Conservation (phyloP, 2,113 vertebrate genomes). For the Tachycineta bicolor region DNA sequence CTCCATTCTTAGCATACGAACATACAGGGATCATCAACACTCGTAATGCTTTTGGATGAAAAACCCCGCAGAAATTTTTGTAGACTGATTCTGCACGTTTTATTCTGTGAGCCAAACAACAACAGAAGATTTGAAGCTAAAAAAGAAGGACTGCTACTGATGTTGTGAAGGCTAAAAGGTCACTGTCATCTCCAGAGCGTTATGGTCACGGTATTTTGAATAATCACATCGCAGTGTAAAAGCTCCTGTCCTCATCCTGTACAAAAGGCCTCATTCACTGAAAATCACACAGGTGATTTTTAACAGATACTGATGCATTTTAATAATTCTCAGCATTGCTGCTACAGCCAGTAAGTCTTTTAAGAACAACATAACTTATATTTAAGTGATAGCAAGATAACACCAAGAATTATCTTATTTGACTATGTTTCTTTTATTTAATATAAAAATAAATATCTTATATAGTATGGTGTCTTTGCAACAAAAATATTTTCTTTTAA, state of each 20-base stretch:
- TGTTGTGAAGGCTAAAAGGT: conserved; percentile 26
- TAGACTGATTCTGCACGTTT: neutral
- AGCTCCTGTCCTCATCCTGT: neutral
- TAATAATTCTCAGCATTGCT: neutral
- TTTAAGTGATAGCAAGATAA: neutral
- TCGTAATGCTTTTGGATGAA: neutral
- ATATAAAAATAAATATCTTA: neutral
- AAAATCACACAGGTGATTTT: conserved; percentile 28
- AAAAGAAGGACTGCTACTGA: neutral
- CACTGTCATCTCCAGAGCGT: neutral
- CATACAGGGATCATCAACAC: neutral
- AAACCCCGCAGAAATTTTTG: neutral
- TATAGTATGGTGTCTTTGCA: neutral
- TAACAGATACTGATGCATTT: neutral
- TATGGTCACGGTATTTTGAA: neutral
- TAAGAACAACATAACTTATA: neutral
- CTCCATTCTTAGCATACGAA: neutral
- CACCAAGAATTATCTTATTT: neutral
- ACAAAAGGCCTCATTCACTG: neutral
- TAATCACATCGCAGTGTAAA: neutral
- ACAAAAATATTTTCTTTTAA: neutral
- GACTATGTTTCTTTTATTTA: neutral
- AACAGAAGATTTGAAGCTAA: neutral
- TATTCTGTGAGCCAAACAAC: neutral
- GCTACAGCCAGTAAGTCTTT: neutral